Percentiles rank a stretch among this genome's conserved stretches.
phyloP scores from a whole-genome alignment of 2,113 vertebrate species.

The Synchiropus splendidus region DNA sequence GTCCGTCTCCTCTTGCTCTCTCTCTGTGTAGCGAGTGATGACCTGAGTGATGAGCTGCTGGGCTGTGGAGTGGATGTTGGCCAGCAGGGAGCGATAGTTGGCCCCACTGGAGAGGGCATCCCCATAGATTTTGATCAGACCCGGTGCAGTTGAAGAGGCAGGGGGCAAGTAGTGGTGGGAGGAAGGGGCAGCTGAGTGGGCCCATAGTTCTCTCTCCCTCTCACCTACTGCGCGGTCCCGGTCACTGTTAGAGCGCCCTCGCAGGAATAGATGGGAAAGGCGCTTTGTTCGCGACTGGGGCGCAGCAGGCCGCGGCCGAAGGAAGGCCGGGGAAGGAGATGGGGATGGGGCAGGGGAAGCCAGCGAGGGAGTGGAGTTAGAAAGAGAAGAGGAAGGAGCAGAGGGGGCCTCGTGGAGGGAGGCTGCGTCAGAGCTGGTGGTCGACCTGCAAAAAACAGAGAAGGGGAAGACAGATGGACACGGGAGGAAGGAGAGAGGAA shows the following conservation, averaged over 20 bases:
- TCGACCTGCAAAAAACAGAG: conserved; percentile 57
- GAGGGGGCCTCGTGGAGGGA: conserved; percentile 65
- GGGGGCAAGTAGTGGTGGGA: conserved; percentile 69
- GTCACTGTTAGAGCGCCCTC: conserved; percentile 71
- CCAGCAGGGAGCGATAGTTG: conserved; percentile 73
- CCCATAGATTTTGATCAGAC: conserved; percentile 74
- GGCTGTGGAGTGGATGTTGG: conserved; percentile 65
- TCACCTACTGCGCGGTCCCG: conserved; percentile 64
- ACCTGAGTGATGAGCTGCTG: conserved; percentile 69
- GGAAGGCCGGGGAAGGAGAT: conserved; percentile 65
- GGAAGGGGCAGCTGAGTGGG: conserved; percentile 68
- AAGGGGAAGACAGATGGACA: no score
- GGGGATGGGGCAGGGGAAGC: conserved; percentile 60
- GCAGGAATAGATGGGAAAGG: conserved; percentile 82
- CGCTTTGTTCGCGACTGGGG: conserved; percentile 76
- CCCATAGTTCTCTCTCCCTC: conserved; percentile 73
- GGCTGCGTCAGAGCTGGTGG: conserved; percentile 68
- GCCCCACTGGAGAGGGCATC: conserved; percentile 70
- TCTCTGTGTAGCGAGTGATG: conserved; percentile 72
- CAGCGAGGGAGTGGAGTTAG: conserved; percentile 64
- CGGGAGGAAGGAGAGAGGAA: conserved; percentile 45
- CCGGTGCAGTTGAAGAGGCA: conserved; percentile 65
- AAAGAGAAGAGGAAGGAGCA: conserved; percentile 61
- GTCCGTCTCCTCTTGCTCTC: conserved; percentile 65
- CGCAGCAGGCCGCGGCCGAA: conserved; percentile 61